Evolutionary conservation across 2,888 invertebrate species (phyloP), one percentile per base, ranked within the genome.

Genomic region (Apodemia mormo): DNA sequence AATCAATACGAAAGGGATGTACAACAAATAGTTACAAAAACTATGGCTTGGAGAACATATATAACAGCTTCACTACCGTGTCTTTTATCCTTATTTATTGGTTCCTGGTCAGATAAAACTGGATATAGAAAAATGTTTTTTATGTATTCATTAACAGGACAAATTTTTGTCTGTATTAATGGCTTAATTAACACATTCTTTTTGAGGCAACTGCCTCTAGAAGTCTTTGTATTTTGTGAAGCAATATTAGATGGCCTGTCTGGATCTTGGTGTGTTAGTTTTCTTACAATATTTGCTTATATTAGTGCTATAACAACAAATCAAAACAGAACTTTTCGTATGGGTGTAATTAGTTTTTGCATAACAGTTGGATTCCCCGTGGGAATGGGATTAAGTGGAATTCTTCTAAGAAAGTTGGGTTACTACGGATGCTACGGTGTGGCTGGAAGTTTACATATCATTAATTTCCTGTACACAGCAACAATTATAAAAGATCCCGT

Each of bases 1-100:
- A 95, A 95, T 0, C 82, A 83, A 7, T 94, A 96, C 82, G 96
- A 96, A 80, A 90, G 94, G 14, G 94, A 94, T 70, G 95, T 95
- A 0, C 95, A 95, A 74, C 94, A 92, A 71, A 80, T 94, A 12
- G 94, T 95, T 68, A 92, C 92, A 0, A 88, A 92, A 2, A 92
- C 94, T 70, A 87, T 92, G 69, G 90, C 93, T n/a, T 94, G 94
- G 93, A 94, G 93, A 77, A 94, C 92, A 40, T 85, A 94, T 0
- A 80, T 95, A 1, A 92, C 94, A 70, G 94, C 94, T 14, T 82
- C 90, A 0, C 78, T 69, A 37, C 69, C 69, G 0, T 54, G 65
- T 0, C 29, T 69, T 14, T 29, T 69, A 69, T 65, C 65, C 30
- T 94, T 94, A 5, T 94, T 95, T 69, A 84, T 95, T 22, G 95